Conservation (phyloP, 2,888 invertebrate genomes). For the Clistopyga incitator region DNA sequence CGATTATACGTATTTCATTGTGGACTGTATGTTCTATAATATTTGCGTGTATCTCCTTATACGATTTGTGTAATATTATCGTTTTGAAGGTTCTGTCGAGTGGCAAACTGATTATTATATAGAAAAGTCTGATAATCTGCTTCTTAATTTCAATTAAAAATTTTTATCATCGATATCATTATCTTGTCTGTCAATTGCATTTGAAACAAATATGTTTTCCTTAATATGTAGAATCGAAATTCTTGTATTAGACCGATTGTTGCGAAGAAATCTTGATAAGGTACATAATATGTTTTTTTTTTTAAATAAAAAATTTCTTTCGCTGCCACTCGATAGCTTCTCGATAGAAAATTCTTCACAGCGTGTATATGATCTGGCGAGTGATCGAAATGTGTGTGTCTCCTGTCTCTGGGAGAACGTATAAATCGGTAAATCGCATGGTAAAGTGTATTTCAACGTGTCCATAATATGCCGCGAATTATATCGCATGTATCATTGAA, state of each 20-base stretch:
- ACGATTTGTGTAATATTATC: slow-evolving; percentile 12
- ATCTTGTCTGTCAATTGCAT: neutral
- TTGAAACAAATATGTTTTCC: neutral
- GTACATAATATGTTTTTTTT: too few relatives aligned
- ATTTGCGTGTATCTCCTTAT: slow-evolving; percentile 24
- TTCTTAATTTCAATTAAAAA: neutral
- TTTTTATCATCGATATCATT: too few relatives aligned
- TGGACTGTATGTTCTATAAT: slow-evolving; percentile 49
- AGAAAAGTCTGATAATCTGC: neutral
- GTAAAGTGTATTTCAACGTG: slow-evolving; percentile 12
- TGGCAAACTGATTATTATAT: slow-evolving; percentile 31
- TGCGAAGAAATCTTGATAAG: neutral
- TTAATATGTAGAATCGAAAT: neutral
- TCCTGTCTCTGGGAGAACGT: slow-evolving; percentile 43
- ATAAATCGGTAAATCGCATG: neutral
- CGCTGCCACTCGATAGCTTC: slow-evolving; percentile 5
- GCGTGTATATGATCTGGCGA: slow-evolving; percentile 35
- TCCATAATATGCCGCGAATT: slow-evolving; percentile 43
- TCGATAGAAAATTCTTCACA: slow-evolving; percentile 4
- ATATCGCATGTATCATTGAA: slow-evolving; percentile 36
- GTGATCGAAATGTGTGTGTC: slow-evolving; percentile 49
- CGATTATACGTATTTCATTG: slow-evolving; percentile 55
- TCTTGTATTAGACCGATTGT: neutral
- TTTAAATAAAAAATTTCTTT: neutral
- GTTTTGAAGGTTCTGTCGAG: slow-evolving; percentile 23